Conservation (phyloP, 2,113 vertebrate genomes). For the Hiodon tergisus region DNA sequence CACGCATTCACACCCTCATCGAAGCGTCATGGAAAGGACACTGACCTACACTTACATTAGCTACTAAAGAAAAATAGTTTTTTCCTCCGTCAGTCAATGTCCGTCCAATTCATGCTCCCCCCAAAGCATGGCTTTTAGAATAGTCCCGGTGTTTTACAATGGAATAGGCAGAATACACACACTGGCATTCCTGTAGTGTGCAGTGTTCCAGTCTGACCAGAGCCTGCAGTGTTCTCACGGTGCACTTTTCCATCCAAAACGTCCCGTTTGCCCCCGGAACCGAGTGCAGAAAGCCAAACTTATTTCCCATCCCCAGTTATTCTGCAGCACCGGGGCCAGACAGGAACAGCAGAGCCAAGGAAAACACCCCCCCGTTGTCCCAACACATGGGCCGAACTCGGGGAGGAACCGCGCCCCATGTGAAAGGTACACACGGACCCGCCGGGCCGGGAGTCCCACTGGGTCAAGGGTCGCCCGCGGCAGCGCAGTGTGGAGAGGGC, state of each 20-base stretch:
- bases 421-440: slow-evolving; percentile 4
- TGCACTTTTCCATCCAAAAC: not conserved
- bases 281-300: slow-evolving; percentile 6
- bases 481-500: not conserved
- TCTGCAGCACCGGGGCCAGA: not conserved
- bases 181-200: not conserved
- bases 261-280: slow-evolving; percentile 8
- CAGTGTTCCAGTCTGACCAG: not conserved
- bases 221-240: slow-evolving; percentile 11
- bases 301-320: not conserved
- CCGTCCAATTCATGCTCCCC: not conserved
- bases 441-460: not conserved
- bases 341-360: not conserved
- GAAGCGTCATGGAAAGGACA: too few species aligned
- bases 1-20: too few species aligned
- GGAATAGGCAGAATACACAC: too few species aligned
- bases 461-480: not conserved
- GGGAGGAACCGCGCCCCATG: not conserved
- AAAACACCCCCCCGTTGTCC: slow-evolving; percentile 4
- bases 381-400: not conserved
- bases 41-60: too few species aligned
- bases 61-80: too few species aligned
- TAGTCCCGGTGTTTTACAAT: too few species aligned
- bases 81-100: too few species aligned
- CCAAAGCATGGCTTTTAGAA: too few species aligned